phyloP scores from a whole-genome alignment of 2,797 vertebrate species.

The Acanthopagrus latus region DNA sequence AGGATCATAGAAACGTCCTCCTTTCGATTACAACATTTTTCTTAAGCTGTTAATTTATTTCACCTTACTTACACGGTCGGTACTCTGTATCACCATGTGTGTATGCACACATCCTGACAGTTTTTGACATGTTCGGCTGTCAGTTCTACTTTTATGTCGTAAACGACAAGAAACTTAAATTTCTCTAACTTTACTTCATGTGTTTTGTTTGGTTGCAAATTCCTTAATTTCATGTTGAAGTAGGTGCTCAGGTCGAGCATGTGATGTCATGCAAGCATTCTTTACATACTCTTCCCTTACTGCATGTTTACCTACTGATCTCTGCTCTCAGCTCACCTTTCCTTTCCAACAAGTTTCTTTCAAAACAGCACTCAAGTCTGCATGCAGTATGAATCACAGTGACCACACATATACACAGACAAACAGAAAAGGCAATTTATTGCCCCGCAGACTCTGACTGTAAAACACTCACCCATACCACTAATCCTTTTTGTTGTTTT shows the following conservation, averaged over 20 bases:
- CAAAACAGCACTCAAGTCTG: conserved; percentile 17
- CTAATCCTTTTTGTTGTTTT: conserved; percentile 36
- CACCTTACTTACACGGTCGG: neutral
- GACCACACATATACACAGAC: conserved; percentile 50
- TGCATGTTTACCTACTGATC: conserved; percentile 65
- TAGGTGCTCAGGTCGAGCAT: conserved; percentile 39
- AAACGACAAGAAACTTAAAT: neutral
- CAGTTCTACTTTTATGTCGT: neutral
- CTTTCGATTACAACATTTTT: neutral
- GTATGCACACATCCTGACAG: neutral
- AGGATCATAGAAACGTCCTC: neutral
- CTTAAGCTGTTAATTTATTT: neutral
- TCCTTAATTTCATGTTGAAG: neutral
- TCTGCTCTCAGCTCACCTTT: conserved; percentile 48
- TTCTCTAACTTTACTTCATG: neutral
- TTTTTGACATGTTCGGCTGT: neutral
- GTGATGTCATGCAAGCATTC: conserved; percentile 61
- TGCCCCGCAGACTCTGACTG: conserved; percentile 52
- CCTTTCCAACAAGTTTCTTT: conserved; percentile 47
- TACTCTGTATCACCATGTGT: neutral
- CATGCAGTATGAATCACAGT: conserved; percentile 66
- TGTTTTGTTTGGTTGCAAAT: neutral
- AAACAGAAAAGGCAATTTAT: conserved; percentile 25
- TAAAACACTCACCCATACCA: conserved; percentile 32
- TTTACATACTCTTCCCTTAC: conserved; percentile 56